phyloP scores from a whole-genome alignment of 2,888 invertebrate genomes.

The Drosophila sordidapex region DNA sequence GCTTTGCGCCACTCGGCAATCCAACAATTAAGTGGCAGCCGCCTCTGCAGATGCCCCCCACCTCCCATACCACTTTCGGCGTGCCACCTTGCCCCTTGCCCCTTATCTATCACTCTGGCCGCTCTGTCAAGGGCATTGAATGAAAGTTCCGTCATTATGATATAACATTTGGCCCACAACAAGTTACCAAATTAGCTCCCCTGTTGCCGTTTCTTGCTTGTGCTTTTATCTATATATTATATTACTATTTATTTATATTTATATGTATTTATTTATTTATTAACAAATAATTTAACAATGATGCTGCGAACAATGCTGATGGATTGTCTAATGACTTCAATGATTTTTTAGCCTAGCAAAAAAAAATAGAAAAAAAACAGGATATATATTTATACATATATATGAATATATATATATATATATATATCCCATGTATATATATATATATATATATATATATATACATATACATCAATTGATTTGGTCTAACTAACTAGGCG shows the following conservation, averaged over 20 bases:
- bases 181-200: constrained; percentile 39
- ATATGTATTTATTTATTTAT: constrained; percentile 44
- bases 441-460: neutral
- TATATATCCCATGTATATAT: too few species aligned
- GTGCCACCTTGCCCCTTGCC: neutral
- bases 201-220: neutral
- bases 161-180: constrained; percentile 45
- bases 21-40: constrained; percentile 27
- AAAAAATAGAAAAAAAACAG: constrained; percentile 60
- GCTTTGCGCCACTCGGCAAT: constrained; percentile 9
- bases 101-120: constrained; percentile 1
- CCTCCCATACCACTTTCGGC: neutral
- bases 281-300: constrained; percentile 62
- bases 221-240: neutral
- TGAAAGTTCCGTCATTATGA: constrained; percentile 47
- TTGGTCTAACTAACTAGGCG: constrained; percentile 69
- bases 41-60: constrained; percentile 5
- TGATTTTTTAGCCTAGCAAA: constrained; percentile 63
- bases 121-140: constrained; percentile 40
- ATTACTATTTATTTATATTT: constrained; percentile 7
- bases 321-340: constrained; percentile 52
- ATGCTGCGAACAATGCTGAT: constrained; percentile 27
- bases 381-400: neutral
- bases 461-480: constrained; percentile 40
- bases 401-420: neutral